A percentile compares a stretch with the other conserved stretches of the same genome.
These are phyloP conservation scores for Euwallacea similis DNA, from an alignment of 1,140 invertebrate genomes.

Conservation along the genomic window DNA sequence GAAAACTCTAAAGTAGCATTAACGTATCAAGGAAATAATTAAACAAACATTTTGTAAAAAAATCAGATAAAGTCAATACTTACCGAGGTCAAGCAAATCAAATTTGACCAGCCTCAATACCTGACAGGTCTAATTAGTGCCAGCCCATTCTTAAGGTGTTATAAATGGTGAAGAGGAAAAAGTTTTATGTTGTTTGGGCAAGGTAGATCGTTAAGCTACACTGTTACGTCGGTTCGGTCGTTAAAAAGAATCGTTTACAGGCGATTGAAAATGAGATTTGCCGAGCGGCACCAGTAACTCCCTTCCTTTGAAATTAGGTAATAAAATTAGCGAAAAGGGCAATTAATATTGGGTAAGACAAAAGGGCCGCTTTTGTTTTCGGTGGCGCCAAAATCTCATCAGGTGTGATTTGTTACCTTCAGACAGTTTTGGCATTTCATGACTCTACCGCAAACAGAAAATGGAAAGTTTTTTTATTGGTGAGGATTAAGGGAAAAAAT, in stretches of 20 bases:
- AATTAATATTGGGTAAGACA: conserved; percentile 29
- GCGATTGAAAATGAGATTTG: conserved; percentile 25
- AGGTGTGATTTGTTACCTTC: background rate
- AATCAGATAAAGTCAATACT: no score
- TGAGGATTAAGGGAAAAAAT: no score
- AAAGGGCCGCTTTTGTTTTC: conserved; percentile 23
- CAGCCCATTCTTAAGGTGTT: conserved; percentile 16
- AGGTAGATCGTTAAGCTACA: conserved; percentile 24
- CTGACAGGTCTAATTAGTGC: conserved; percentile 19
- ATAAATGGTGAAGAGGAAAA: conserved; percentile 13
- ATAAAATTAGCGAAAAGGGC: conserved; percentile 31
- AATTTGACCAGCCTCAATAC: background rate
- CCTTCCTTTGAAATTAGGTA: conserved; percentile 16
- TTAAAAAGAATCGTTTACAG: conserved; percentile 19
- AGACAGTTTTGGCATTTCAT: background rate
- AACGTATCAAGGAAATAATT: no score
- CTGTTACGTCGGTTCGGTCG: conserved; percentile 6
- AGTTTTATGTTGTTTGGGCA: conserved; percentile 24
- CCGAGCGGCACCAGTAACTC: conserved; percentile 11
- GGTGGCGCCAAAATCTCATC: conserved; percentile 25
- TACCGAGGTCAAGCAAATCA: background rate
- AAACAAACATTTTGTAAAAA: no score
- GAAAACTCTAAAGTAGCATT: no score
- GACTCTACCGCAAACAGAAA: no score
- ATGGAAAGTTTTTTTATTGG: no score